Evolutionary conservation across 2,888 invertebrate species (phyloP).

Genomic region (Eristalis tenax): DNA sequence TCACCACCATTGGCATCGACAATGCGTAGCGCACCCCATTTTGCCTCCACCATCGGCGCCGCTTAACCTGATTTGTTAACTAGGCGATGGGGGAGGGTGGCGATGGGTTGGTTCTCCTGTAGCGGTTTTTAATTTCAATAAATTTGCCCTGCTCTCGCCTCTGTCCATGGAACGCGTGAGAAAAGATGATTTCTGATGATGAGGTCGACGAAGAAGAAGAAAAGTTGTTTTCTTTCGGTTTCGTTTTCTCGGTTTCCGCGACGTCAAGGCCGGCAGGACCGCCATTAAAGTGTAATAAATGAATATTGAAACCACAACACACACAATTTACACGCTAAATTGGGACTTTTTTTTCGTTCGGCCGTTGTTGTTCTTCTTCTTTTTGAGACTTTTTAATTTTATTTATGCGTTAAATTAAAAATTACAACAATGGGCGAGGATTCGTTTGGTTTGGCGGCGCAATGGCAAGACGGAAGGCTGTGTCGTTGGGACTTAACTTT

Average conservation of each 20-base stretch:
- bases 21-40: not conserved
- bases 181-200: constrained; percentile 66
- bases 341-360: constrained; percentile 44
- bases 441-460: not conserved
- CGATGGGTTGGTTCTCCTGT: not conserved
- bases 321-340: constrained; percentile 61
- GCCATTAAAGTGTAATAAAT: constrained; percentile 68
- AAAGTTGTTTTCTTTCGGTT: constrained; percentile 32
- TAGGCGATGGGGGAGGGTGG: constrained; percentile 24
- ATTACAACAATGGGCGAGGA: constrained; percentile 61
- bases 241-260: constrained; percentile 7
- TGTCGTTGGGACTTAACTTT: constrained; percentile 76
- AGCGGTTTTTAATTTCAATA: constrained; percentile 62
- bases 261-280: constrained; percentile 8
- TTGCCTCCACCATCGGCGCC: not conserved
- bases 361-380: constrained; percentile 9
- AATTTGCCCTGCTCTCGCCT: constrained; percentile 19
- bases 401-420: constrained; percentile 71
- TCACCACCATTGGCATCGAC: not conserved
- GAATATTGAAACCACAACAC: constrained; percentile 56
- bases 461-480: constrained; percentile 63
- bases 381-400: constrained; percentile 56
- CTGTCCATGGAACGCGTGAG: constrained; percentile 8
- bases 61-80: constrained; percentile 69
- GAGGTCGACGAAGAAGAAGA: constrained; percentile 40